phyloP scores from a whole-genome alignment of 2,113 vertebrate species.

The Phyllopteryx taeniolatus region DNA sequence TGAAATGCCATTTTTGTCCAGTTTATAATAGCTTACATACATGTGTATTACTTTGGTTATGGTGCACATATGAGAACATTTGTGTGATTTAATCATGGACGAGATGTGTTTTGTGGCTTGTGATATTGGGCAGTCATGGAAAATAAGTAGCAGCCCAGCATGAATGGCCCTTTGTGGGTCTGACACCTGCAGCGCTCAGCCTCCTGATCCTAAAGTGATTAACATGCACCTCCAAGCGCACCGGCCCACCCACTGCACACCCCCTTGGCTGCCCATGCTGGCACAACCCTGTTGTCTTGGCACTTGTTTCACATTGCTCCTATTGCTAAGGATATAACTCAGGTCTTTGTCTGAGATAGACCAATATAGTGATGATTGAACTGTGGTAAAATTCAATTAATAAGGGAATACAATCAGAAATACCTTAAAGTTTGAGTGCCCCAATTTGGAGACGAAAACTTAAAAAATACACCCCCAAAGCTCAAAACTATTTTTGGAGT shows the following conservation, averaged over 20 bases:
- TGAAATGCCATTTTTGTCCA: too few species aligned
- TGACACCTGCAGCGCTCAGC: conserved; percentile 70
- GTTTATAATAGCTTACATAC: not conserved
- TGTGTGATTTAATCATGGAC: conserved; percentile 16
- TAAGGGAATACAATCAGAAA: not conserved
- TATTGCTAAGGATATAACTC: conserved; percentile 53
- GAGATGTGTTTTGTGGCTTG: conserved; percentile 28
- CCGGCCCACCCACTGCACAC: conserved; percentile 32
- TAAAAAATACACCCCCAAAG: not conserved
- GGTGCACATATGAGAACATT: not conserved
- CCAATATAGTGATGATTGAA: conserved; percentile 16
- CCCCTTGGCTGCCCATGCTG: conserved; percentile 47
- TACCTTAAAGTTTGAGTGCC: not conserved
- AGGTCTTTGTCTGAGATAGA: conserved; percentile 51
- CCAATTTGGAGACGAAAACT: not conserved
- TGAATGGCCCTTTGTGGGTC: conserved; percentile 72
- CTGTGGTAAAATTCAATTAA: conserved; percentile 25
- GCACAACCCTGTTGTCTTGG: conserved; percentile 45
- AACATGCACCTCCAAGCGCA: conserved; percentile 68
- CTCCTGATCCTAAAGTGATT: conserved; percentile 60
- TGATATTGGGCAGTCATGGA: conserved; percentile 30
- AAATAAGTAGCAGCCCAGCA: conserved; percentile 29
- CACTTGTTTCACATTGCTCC: conserved; percentile 61
- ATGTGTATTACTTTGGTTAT: not conserved
- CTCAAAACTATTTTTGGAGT: not conserved